Conservation (phyloP, 2,888 invertebrate species). For the Diaperis boleti region DNA sequence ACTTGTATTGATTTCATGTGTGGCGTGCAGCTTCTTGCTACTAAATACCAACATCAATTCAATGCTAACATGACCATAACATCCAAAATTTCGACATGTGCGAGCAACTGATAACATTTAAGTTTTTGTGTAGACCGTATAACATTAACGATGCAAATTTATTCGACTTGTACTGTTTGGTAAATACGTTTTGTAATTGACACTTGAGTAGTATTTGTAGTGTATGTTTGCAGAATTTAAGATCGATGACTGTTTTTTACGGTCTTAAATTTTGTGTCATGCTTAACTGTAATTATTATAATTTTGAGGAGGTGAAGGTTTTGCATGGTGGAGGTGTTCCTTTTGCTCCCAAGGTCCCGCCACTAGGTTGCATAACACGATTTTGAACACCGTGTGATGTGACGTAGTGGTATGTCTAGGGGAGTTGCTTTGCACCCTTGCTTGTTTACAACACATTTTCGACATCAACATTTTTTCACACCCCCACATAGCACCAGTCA, state of each 20-base stretch:
- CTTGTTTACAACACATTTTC: conserved; percentile 1
- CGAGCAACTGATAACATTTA: no score
- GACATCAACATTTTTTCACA: conserved; percentile 10
- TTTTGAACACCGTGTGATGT: conserved; percentile 63
- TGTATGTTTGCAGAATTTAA: conserved; percentile 11
- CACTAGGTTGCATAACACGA: conserved; percentile 63
- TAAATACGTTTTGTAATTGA: conserved; percentile 23
- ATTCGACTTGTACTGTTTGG: conserved; percentile 22
- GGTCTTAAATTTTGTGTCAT: not conserved
- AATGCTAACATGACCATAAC: not conserved
- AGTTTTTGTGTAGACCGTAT: no score
- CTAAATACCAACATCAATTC: conserved; percentile 9
- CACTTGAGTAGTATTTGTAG: conserved; percentile 8
- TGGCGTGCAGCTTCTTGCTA: conserved; percentile 16
- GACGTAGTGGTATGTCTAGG: conserved; percentile 66
- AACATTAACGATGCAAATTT: conserved; percentile 35
- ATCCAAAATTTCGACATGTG: conserved; percentile 10
- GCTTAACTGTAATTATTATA: not conserved
- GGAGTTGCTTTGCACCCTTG: conserved; percentile 57
- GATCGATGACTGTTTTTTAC: conserved; percentile 4
- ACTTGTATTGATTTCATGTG: conserved; percentile 28
- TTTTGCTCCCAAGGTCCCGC: conserved; percentile 59
- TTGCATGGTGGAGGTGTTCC: conserved; percentile 34
- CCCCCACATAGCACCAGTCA: conserved; percentile 10
- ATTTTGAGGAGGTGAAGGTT: conserved; percentile 28